phyloP scores from a whole-genome alignment of 2,113 vertebrate species.

The Sporophila hypoxantha region DNA sequence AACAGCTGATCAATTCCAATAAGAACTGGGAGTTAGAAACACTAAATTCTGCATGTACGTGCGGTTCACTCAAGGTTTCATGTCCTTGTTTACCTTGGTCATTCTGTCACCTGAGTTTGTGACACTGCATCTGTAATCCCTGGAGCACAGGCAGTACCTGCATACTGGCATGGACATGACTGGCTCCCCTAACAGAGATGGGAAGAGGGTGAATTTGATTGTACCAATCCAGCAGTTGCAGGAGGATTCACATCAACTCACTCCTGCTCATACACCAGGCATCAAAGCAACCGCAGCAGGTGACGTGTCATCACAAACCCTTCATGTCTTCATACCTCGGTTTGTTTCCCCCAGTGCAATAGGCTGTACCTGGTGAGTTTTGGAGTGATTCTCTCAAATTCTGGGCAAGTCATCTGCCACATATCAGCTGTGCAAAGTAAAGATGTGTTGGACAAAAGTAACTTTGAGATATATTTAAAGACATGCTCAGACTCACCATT shows the following conservation, averaged over 20 bases:
- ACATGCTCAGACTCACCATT: background rate
- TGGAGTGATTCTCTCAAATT: background rate
- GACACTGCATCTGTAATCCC: background rate
- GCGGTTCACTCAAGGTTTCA: accelerated
- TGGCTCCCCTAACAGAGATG: background rate
- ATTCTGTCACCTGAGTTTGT: background rate
- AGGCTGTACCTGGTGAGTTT: background rate
- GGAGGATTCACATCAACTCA: background rate
- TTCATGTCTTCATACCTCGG: background rate
- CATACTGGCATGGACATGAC: background rate
- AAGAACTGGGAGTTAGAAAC: background rate
- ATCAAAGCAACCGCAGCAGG: background rate
- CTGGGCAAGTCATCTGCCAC: background rate
- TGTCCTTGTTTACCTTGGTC: background rate
- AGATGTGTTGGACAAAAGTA: background rate
- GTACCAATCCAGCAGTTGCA: background rate
- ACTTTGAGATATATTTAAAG: background rate
- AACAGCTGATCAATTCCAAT: background rate
- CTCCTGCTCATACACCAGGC: background rate
- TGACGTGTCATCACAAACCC: background rate
- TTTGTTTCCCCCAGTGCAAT: background rate
- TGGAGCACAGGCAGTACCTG: background rate
- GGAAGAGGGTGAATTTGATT: background rate
- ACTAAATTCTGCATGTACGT: background rate
- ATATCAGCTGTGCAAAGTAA: background rate